Conservation (phyloP, 2,888 invertebrate genomes). For the Scrobipalpa costella region DNA sequence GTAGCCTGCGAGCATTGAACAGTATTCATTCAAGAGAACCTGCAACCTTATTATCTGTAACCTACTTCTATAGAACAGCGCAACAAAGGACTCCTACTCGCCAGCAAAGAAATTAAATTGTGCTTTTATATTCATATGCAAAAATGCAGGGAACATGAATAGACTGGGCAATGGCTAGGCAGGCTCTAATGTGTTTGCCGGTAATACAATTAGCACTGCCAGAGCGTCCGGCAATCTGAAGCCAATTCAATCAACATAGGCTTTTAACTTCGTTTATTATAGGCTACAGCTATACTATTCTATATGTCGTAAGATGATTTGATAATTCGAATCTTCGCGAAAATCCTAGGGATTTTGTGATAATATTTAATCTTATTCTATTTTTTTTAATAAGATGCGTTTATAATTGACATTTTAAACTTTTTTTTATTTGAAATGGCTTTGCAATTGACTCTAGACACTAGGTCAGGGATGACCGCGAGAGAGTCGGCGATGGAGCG, state of each 20-base stretch:
- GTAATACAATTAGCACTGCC: constrained; percentile 69
- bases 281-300: too few relatives aligned
- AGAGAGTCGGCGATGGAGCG: too few relatives aligned
- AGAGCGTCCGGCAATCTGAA: constrained; percentile 72
- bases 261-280: constrained; percentile 68
- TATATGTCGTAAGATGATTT: too few relatives aligned
- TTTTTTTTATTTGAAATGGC: too few relatives aligned
- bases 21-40: constrained; percentile 15
- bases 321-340: too few relatives aligned
- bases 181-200: constrained; percentile 59
- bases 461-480: too few relatives aligned
- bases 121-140: constrained; percentile 36
- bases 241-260: constrained; percentile 76
- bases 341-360: too few relatives aligned
- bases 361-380: too few relatives aligned
- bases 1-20: constrained; percentile 1
- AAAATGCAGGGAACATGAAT: constrained; percentile 52
- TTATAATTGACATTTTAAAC: too few relatives aligned
- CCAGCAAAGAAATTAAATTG: constrained; percentile 14
- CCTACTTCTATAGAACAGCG: constrained; percentile 7
- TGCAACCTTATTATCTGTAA: constrained; percentile 3
- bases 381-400: too few relatives aligned
- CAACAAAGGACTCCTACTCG: constrained; percentile 11
- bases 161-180: constrained; percentile 20
- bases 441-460: too few relatives aligned